These are phyloP conservation scores for Dendrocincla tyrannina DNA, from an alignment of 2,797 vertebrate species.

Conservation along the genomic window DNA sequence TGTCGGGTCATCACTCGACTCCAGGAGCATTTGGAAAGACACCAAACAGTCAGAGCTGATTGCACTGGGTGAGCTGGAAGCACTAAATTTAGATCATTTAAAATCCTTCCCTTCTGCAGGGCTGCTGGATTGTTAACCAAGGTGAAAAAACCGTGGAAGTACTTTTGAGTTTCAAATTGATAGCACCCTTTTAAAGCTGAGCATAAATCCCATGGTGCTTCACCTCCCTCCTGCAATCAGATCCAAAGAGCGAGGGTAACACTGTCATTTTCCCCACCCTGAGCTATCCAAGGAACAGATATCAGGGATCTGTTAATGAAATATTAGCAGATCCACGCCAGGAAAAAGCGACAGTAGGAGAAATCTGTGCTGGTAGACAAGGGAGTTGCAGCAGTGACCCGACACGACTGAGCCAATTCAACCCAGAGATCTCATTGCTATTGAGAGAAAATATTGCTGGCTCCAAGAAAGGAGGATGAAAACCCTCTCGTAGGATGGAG, in stretches of 20 bases:
- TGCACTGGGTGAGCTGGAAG: neutral
- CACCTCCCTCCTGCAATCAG: neutral
- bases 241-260: neutral
- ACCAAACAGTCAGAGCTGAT: neutral
- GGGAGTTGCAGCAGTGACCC: constrained; percentile 4
- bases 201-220: constrained; percentile 1
- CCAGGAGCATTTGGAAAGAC: neutral
- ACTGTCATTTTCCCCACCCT: neutral
- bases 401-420: constrained; percentile 3
- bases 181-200: constrained; percentile 1
- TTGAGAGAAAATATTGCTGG: constrained; percentile 29
- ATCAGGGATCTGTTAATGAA: constrained; percentile 22
- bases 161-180: constrained; percentile 30
- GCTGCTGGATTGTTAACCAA: constrained; percentile 9
- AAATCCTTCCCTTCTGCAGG: neutral
- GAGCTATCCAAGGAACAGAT: neutral
- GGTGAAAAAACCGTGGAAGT: neutral
- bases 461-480: constrained; percentile 3
- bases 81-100: constrained; percentile 23
- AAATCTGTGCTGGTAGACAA: constrained; percentile 41
- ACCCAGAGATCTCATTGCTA: constrained; percentile 23
- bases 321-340: constrained; percentile 17
- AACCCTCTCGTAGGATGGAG: constrained; percentile 14
- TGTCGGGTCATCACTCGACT: neutral
- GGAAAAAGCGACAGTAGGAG: neutral